phyloP scores from a whole-genome alignment of 2,888 invertebrate genomes.

The Parnassius apollo region DNA sequence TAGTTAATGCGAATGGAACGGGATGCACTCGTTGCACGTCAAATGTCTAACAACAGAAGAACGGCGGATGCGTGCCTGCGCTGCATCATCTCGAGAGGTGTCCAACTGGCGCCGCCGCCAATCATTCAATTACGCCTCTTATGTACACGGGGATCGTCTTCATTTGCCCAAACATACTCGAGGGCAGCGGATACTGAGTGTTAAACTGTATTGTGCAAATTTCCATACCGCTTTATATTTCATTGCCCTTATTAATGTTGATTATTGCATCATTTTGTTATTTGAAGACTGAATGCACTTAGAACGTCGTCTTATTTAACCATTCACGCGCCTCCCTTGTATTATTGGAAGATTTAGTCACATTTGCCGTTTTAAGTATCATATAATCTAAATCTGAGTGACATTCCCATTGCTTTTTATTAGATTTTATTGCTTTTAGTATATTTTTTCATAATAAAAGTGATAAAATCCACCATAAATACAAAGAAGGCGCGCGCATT shows the following conservation, averaged over 20 bases:
- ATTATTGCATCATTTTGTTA: too few species aligned
- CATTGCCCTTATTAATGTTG: constrained; percentile 16
- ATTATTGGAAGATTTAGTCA: too few species aligned
- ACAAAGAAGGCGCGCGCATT: too few species aligned
- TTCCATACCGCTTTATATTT: constrained; percentile 33
- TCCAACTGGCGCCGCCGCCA: constrained; percentile 66
- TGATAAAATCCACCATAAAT: too few species aligned
- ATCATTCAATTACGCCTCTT: constrained; percentile 68
- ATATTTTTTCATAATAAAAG: too few species aligned
- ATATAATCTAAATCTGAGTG: too few species aligned
- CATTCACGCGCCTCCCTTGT: too few species aligned
- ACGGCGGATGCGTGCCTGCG: constrained; percentile 56
- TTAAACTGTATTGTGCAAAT: constrained; percentile 25
- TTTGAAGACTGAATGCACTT: too few species aligned
- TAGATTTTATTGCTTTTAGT: too few species aligned
- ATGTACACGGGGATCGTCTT: constrained; percentile 33
- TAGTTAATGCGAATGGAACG: constrained; percentile 25
- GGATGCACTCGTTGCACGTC: constrained; percentile 35
- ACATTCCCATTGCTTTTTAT: too few species aligned
- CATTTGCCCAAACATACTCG: constrained; percentile 53
- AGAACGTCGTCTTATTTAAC: too few species aligned
- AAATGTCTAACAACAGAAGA: constrained; percentile 46
- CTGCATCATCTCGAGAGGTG: constrained; percentile 65
- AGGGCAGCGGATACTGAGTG: constrained; percentile 36
- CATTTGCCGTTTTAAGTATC: too few species aligned